A percentile compares a stretch with the other conserved stretches of the same genome.
phyloP scores from a whole-genome alignment of 2,888 invertebrate species.

The Argyra leucocephala region DNA sequence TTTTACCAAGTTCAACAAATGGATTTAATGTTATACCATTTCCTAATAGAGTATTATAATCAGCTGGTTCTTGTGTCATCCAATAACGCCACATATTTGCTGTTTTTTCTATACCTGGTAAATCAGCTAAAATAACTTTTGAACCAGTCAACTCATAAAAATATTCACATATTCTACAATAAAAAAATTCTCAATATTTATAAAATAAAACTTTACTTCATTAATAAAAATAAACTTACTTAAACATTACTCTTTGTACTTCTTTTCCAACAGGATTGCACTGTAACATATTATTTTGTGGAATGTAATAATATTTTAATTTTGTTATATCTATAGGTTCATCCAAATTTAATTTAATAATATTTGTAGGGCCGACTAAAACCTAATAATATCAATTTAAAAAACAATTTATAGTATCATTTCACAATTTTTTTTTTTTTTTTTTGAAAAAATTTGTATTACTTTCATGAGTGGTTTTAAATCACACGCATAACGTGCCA shows the following conservation, averaged over 20 bases:
- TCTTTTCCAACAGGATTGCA: slow-evolving; percentile 62
- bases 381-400: slow-evolving; percentile 24
- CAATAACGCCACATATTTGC: slow-evolving; percentile 64
- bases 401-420: no score
- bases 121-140: slow-evolving; percentile 31
- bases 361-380: slow-evolving; percentile 45
- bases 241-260: slow-evolving; percentile 53
- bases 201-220: slow-evolving; percentile 8
- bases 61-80: slow-evolving; percentile 59
- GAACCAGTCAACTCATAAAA: slow-evolving; percentile 39
- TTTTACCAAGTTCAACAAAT: slow-evolving; percentile 50
- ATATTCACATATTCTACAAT: slow-evolving; percentile 40
- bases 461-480: slow-evolving; percentile 66
- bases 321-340: slow-evolving; percentile 53
- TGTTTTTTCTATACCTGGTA: slow-evolving; percentile 44
- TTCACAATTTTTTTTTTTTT: neutral
- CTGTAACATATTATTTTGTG: slow-evolving; percentile 61
- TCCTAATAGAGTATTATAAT: slow-evolving; percentile 55
- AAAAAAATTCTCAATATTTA: slow-evolving; percentile 7
- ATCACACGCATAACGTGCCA: slow-evolving; percentile 69
- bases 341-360: slow-evolving; percentile 50
- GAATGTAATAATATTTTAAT: slow-evolving; percentile 67
- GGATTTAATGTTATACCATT: slow-evolving; percentile 52
- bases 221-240: slow-evolving; percentile 32
- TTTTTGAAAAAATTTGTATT: slow-evolving; percentile 30